Base-by-base conservation (phyloP, 2,888 invertebrate species). In the Cabera pusaria region DNA sequence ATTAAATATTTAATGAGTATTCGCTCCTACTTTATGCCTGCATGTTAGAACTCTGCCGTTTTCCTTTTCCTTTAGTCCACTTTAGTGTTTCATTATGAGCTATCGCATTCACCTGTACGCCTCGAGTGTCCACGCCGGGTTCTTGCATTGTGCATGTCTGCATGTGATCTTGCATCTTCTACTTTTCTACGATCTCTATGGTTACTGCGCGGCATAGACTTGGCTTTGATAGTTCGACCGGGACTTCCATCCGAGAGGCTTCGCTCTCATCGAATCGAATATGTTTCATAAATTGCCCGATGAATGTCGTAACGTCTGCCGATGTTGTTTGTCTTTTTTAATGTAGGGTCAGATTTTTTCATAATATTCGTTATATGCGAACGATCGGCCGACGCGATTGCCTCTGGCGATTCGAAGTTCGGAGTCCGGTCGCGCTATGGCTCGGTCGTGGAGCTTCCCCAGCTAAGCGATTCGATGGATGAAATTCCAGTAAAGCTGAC, bases 151-250 rank as follows among this genome's bases (percentile, higher is more conserved):
- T 64, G 88, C 85, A 87, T 74, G 85, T 54, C 50, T 78, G 88
- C 87, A 87, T 87, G 87, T 69, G 79, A 31, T 74, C 79, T 78
- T 83, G 86, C 85, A 85, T 84, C 71, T 78, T 63, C 78, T 81
- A 61, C 66, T 77, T 78, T 84, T 83, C 85, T 87, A 88, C 88
- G 88, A 88, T 88, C 85, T 88, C 88, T 88, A 88, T 88, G 88
- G 88, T 88, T 88, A 88, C 88, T 87, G 88, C 86, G 88, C 83
- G 88, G 88, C 88, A 84, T 87, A 88, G 84, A 82, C 70, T 78
- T 86, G 81, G 88, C 88, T 87, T 87, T 74, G 54, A 77, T 84
- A 85, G 81, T 81, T 77, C 76, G 66, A 71, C 64, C 70, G 75
- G 75, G 74, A 75, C 70, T 75, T 72, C 75, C 75, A 74, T 71